Conservation (phyloP, 2,113 vertebrate genomes). For the Ceyx cyanopectus region DNA sequence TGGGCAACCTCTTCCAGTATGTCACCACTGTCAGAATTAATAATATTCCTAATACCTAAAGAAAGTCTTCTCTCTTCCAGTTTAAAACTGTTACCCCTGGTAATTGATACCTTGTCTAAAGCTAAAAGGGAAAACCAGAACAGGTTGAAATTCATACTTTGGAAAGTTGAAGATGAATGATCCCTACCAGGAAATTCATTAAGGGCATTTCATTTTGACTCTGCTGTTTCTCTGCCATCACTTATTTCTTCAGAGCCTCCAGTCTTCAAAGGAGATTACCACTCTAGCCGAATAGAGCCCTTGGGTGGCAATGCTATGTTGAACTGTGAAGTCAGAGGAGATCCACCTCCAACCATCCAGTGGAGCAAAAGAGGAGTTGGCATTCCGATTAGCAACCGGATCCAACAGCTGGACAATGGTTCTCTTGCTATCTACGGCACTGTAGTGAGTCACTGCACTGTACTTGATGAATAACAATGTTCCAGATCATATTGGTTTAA, state of each 20-base stretch:
- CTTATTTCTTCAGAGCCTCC: conserved; percentile 86
- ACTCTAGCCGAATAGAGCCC: conserved; percentile 88
- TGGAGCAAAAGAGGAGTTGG: conserved; percentile 91
- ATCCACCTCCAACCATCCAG: conserved; percentile 90
- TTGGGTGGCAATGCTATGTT: conserved; percentile 91
- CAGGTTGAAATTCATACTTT: not conserved
- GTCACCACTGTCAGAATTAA: accelerated
- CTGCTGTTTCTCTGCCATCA: not conserved
- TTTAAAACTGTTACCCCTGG: not conserved
- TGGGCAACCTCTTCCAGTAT: accelerated
- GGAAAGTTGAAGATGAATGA: not conserved
- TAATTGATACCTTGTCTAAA: not conserved
- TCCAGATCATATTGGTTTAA: not conserved
- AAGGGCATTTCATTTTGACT: not conserved
- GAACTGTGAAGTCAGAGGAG: conserved; percentile 93
- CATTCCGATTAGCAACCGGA: conserved; percentile 83
- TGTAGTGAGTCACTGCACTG: conserved; percentile 79
- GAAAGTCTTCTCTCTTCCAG: not conserved
- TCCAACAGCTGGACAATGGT: conserved; percentile 90
- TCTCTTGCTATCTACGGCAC: conserved; percentile 95
- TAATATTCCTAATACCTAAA: not conserved
- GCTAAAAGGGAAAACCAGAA: not conserved
- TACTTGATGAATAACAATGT: not conserved
- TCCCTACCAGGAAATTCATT: not conserved
- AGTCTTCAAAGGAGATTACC: conserved; percentile 89